These are phyloP conservation scores for Tanypteryx hageni DNA, from an alignment of 2,888 invertebrate species.

Conservation along the genomic window DNA sequence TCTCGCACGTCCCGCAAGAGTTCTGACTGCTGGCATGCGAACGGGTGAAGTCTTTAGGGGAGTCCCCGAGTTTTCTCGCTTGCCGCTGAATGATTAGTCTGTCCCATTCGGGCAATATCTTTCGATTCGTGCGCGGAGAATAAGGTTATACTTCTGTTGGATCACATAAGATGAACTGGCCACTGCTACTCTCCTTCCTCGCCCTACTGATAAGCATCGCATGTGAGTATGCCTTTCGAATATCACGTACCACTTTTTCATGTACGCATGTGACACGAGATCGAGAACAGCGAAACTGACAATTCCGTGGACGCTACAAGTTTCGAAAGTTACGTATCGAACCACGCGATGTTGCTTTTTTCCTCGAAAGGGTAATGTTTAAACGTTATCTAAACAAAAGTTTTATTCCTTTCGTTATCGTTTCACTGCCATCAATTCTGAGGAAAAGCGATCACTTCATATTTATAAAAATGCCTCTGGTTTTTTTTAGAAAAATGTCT, in stretches of 20 bases:
- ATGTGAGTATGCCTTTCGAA: slow-evolving; percentile 4
- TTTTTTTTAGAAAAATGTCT: too few relatives aligned
- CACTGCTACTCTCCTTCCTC: slow-evolving; percentile 32
- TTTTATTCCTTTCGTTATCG: neutral
- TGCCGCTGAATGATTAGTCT: neutral
- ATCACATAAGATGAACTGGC: slow-evolving; percentile 37
- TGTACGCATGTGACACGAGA: neutral
- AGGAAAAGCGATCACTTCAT: too few relatives aligned
- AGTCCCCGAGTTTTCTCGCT: neutral
- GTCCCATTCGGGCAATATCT: neutral
- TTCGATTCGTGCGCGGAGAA: neutral
- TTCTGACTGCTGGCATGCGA: neutral
- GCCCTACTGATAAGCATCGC: slow-evolving; percentile 18
- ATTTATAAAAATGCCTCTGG: too few relatives aligned
- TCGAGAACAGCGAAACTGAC: neutral
- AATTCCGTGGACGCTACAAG: neutral
- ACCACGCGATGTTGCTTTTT: neutral
- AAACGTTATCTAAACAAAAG: neutral
- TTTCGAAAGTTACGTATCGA: neutral
- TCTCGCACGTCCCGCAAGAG: neutral
- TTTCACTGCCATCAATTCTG: neutral
- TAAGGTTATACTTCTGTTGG: neutral
- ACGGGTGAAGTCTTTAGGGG: neutral
- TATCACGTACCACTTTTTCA: neutral
- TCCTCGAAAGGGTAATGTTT: neutral